Evolutionary conservation across 2,797 vertebrate species (phyloP), one percentile per base, ranked within the genome.

Genomic region (Chrysocyon brachyurus): DNA sequence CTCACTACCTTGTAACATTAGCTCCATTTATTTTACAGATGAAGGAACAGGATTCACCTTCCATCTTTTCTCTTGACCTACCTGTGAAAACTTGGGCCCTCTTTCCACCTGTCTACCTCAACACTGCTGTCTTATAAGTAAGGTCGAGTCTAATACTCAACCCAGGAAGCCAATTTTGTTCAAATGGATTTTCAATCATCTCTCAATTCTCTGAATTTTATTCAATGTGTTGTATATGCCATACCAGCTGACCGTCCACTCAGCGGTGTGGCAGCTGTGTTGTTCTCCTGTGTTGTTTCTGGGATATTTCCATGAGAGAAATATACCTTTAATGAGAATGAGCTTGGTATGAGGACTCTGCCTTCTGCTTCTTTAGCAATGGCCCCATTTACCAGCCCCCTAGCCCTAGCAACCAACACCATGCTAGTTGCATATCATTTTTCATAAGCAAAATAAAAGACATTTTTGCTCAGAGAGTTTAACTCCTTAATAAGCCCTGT

Each of bases 341-440:
- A 33, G 40, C 0, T 5, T 33, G 54, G 61, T 10, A 12, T 12
- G 15, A 87, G 64, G 14, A 5, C 68, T 54, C 2, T 31, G 8
- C 16, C 28, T 52, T 33, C 87, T 33, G 33, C 28, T 31, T 52
- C 31, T 4, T 59, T 24, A 54, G 8, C 5, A 28, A 36, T 5
- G 26, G 21, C 6, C 5, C 22, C 6, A 5, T 28, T 36, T 10
- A 11, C 15, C 26, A 8, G 15, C 12, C 24, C 73, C 54, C 7
- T 10, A 54, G 5, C 12, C 21, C 3, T 24, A 11, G 31, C 4
- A 46, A 24, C 10, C 6, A 3, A 12, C 1, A 6, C 11, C 14
- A 28, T 3, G 12, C 21, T 75, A 21, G 21, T 12, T 26, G n/a
- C 19, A 3, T 22, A 21, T 2, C 10, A 26, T 33, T 88, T 28